Evolutionary conservation across 2,797 vertebrate species (phyloP).

Genomic region (Lutjanus argentimaculatus): DNA sequence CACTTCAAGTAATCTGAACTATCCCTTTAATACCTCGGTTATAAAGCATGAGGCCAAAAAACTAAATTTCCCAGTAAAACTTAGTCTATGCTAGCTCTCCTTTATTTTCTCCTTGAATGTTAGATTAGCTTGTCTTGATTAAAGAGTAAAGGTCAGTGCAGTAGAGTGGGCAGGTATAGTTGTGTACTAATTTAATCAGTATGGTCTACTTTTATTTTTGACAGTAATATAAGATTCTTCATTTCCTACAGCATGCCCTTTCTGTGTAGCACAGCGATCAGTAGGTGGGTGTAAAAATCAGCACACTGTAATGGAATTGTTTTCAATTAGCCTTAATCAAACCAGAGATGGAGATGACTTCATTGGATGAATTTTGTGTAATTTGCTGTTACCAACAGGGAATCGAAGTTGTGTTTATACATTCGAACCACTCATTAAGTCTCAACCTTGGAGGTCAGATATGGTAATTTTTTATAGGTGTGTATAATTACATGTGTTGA

Average conservation of each 20-base stretch:
- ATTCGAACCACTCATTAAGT: constrained; percentile 70
- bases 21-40: constrained; percentile 16
- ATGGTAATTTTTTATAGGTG: constrained; percentile 73
- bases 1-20: too few species aligned
- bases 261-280: constrained; percentile 54
- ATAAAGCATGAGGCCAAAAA: background rate
- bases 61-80: constrained; percentile 1
- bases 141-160: constrained; percentile 28
- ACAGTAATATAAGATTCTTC: constrained; percentile 52
- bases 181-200: constrained; percentile 44
- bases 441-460: constrained; percentile 73
- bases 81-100: background rate
- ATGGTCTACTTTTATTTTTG: constrained; percentile 59
- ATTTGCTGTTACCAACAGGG: constrained; percentile 76
- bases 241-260: constrained; percentile 35
- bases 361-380: constrained; percentile 73
- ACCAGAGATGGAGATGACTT: constrained; percentile 77
- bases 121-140: constrained; percentile 16
- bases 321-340: constrained; percentile 84
- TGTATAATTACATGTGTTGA: constrained; percentile 62
- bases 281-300: constrained; percentile 72
- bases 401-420: constrained; percentile 76
- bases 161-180: constrained; percentile 33
- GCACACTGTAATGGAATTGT: constrained; percentile 82
- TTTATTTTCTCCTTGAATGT: constrained; percentile 6